phyloP scores from a whole-genome alignment of 2,888 invertebrate species.

The Lamellibrachia satsuma region DNA sequence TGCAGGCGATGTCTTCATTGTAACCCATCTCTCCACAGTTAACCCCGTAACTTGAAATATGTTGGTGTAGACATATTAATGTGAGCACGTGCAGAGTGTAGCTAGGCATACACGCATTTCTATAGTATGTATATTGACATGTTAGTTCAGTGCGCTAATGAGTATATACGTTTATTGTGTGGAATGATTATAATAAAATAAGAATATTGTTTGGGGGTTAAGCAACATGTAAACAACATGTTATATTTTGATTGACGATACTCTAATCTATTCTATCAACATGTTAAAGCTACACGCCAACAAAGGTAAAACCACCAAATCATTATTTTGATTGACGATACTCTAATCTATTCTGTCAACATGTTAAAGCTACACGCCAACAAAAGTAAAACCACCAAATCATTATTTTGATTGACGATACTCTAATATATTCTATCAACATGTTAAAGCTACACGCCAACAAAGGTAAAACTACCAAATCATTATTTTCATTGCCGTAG shows the following conservation, averaged over 20 bases:
- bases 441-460: no score
- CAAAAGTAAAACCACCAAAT: no score
- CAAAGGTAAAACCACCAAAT: no score
- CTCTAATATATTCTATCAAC: background rate
- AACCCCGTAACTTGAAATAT: background rate
- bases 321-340: background rate
- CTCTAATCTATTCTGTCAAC: background rate
- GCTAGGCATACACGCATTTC: no score
- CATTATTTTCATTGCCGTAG: no score
- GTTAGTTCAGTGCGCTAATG: background rate
- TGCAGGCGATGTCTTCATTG: no score
- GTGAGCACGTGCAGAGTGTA: background rate
- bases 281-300: no score
- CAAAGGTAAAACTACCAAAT: no score
- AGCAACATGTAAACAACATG: background rate
- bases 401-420: background rate
- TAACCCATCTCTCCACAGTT: background rate
- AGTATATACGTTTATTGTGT: background rate
- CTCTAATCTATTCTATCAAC: background rate
- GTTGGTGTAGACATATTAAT: background rate
- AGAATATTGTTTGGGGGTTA: background rate
- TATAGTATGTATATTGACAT: background rate
- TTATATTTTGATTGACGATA: background rate
- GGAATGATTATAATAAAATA: background rate
- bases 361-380: no score